Conservation (phyloP, 1,140 invertebrate genomes). For the Tetragnatha versicolor region DNA sequence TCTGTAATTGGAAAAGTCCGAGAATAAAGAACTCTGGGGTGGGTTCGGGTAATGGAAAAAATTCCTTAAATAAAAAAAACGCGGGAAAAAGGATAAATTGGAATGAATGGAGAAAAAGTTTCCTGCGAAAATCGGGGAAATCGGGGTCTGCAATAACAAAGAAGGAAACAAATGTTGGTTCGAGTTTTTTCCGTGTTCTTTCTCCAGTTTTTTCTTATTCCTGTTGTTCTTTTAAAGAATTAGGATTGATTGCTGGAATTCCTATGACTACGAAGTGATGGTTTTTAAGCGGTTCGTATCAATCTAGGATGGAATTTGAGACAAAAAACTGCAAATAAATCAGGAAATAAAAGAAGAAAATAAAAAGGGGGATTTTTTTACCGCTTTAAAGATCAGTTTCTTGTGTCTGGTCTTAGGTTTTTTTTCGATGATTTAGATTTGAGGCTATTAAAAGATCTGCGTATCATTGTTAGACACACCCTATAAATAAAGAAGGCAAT, state of each 20-base stretch:
- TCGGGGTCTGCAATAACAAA: slow-evolving; percentile 41
- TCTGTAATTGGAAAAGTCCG: slow-evolving; percentile 53
- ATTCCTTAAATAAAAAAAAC: too few species aligned
- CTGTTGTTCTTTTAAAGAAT: slow-evolving; percentile 48
- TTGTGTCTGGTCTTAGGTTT: not conserved
- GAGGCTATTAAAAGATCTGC: not conserved
- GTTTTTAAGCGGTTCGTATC: slow-evolving; percentile 47
- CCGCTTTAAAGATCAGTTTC: not conserved
- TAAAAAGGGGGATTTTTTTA: not conserved
- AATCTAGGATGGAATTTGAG: slow-evolving; percentile 37
- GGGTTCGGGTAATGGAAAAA: not conserved
- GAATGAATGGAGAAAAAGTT: slow-evolving; percentile 22
- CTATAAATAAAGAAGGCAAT: too few species aligned
- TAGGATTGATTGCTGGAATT: slow-evolving; percentile 51
- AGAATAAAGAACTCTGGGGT: slow-evolving; percentile 49
- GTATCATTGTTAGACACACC: too few species aligned
- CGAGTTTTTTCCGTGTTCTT: slow-evolving; percentile 23
- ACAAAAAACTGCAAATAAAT: slow-evolving; percentile 48
- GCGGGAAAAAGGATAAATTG: slow-evolving; percentile 22
- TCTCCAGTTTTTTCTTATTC: slow-evolving; percentile 12
- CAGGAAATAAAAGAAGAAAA: slow-evolving; percentile 25
- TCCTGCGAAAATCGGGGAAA: slow-evolving; percentile 11
- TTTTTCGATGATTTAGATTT: not conserved
- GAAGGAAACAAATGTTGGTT: slow-evolving; percentile 50
- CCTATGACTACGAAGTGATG: slow-evolving; percentile 52